These are phyloP conservation scores for Tangara arthus DNA, from an alignment of 2,797 vertebrate genomes.

Conservation along the genomic window DNA sequence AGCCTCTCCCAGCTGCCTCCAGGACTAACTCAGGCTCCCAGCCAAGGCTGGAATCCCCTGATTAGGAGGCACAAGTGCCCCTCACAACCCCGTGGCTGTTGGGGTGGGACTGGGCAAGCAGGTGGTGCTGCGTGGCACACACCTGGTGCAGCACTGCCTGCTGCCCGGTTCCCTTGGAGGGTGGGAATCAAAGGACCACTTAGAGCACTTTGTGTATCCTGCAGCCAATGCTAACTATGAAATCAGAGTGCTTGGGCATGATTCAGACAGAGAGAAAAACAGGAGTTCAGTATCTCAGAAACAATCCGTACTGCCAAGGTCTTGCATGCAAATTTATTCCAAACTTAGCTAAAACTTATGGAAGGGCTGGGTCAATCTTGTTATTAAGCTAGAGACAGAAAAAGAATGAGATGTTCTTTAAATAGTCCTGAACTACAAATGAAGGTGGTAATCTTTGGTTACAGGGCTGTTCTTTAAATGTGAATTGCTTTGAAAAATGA, in stretches of 20 bases:
- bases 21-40: background rate
- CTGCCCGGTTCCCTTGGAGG: background rate
- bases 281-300: background rate
- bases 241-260: background rate
- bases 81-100: background rate
- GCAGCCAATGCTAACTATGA: background rate
- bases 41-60: background rate
- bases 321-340: background rate
- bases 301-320: background rate
- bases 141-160: no score
- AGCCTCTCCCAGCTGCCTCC: background rate
- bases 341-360: background rate
- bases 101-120: background rate
- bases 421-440: background rate
- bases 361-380: background rate
- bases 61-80: rapidly evolving
- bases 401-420: conserved; percentile 1
- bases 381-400: background rate
- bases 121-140: rapidly evolving
- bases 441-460: conserved; percentile 1
- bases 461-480: background rate
- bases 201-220: background rate
- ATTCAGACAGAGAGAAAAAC: background rate
- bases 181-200: background rate
- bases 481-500: conserved; percentile 41